phyloP scores from a whole-genome alignment of 2,113 vertebrate species.

The Butorides virescens region DNA sequence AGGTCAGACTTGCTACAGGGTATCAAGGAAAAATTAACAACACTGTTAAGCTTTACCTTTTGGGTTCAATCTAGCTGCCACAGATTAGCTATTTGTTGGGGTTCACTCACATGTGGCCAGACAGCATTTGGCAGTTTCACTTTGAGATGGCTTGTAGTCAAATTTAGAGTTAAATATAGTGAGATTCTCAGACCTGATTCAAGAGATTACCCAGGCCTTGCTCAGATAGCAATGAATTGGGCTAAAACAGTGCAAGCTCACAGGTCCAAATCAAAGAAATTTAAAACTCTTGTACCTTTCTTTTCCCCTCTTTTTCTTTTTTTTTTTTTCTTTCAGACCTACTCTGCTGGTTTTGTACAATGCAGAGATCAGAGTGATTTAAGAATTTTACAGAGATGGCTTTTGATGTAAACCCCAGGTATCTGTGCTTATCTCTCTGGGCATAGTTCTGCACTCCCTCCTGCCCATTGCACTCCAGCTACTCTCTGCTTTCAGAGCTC shows the following conservation, averaged over 20 bases:
- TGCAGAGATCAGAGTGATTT: not conserved
- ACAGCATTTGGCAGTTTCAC: not conserved
- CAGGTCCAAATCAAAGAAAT: not conserved
- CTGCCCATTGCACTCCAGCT: not conserved
- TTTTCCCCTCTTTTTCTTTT: rapidly evolving
- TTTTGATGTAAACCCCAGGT: rapidly evolving
- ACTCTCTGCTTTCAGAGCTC: not conserved
- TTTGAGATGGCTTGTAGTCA: not conserved
- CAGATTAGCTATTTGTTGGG: not conserved
- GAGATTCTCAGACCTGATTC: not conserved
- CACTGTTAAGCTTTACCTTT: not conserved
- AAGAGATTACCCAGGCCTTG: not conserved
- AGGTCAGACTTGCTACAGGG: not conserved
- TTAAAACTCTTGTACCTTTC: not conserved
- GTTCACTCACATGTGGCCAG: not conserved
- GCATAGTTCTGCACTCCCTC: not conserved
- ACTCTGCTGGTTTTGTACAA: not conserved
- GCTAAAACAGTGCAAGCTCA: not conserved
- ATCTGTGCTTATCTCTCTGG: not conserved
- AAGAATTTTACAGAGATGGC: not conserved
- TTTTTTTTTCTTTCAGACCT: not conserved
- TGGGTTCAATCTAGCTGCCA: not conserved
- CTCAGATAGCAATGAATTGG: not conserved
- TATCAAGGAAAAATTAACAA: not conserved
- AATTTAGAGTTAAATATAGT: not conserved